Conservation (phyloP, 2,888 invertebrate genomes). For the Miltochrista miniata region DNA sequence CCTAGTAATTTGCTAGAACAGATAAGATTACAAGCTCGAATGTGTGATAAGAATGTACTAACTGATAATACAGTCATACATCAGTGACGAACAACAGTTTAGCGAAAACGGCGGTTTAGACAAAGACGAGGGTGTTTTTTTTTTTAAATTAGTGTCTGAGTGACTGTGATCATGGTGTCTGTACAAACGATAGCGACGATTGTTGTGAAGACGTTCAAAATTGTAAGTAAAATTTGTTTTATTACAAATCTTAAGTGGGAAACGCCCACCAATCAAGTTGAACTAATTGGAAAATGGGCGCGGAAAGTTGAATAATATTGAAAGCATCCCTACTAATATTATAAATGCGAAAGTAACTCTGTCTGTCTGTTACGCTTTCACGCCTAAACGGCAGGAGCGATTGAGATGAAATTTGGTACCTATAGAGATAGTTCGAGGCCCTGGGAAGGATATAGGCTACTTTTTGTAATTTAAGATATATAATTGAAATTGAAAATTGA, state of each 20-base stretch:
- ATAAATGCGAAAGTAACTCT: too few relatives aligned
- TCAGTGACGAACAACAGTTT: constrained; percentile 60
- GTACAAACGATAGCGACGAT: constrained; percentile 92
- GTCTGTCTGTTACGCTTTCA: too few relatives aligned
- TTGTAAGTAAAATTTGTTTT: constrained; percentile 84
- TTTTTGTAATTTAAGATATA: too few relatives aligned
- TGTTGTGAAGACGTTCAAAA: constrained; percentile 91
- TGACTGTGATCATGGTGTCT: constrained; percentile 87
- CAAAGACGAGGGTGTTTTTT: constrained; percentile 47
- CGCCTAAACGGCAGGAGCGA: too few relatives aligned
- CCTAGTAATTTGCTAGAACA: constrained; percentile 73
- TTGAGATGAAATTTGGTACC: too few relatives aligned
- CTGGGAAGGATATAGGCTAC: too few relatives aligned
- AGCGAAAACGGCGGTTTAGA: constrained; percentile 63
- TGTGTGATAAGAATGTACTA: constrained; percentile 61
- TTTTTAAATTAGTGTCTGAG: constrained; percentile 32
- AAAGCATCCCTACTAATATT: too few relatives aligned
- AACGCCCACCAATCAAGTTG: too few relatives aligned
- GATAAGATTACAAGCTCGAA: constrained; percentile 70
- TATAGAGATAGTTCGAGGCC: too few relatives aligned
- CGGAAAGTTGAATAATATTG: too few relatives aligned
- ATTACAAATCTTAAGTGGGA: not conserved
- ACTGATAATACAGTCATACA: constrained; percentile 64
- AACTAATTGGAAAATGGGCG: too few relatives aligned
- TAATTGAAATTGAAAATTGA: too few relatives aligned